Evolutionary conservation across 2,888 invertebrate species (phyloP).

Genomic region (Amphipoea lucens): DNA sequence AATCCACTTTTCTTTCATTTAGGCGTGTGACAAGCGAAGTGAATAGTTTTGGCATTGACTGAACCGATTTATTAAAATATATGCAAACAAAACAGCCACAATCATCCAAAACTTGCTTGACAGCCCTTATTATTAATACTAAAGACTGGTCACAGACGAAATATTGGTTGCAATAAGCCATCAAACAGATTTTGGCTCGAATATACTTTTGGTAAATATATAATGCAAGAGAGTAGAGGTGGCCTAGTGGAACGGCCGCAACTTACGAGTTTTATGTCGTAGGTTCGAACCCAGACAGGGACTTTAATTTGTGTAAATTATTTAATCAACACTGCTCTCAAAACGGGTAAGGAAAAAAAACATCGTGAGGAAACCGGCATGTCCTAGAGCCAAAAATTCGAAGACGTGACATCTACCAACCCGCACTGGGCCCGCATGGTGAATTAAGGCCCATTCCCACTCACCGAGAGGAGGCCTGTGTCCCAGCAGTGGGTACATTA

Average conservation of each 20-base stretch:
- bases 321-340: not conserved
- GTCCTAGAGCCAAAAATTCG: too few relatives aligned
- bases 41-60: not conserved
- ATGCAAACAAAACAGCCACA: not conserved
- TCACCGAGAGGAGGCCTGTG: too few relatives aligned
- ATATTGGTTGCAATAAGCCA: not conserved
- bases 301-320: not conserved
- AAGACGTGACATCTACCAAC: not conserved
- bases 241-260: not conserved
- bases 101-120: slow-evolving; percentile 4
- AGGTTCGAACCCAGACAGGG: too few relatives aligned
- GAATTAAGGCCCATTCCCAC: too few relatives aligned
- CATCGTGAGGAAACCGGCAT: not conserved
- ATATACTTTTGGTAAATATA: not conserved
- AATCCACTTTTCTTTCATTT: not conserved
- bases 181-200: not conserved
- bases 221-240: not conserved
- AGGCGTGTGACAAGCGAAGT: not conserved
- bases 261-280: too few relatives aligned
- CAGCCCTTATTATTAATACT: not conserved
- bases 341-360: not conserved
- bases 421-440: too few relatives aligned
- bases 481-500: too few relatives aligned
- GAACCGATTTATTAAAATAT: not conserved
- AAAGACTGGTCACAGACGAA: not conserved